Conservation (phyloP, 2,113 vertebrate genomes). For the Empidonax traillii region DNA sequence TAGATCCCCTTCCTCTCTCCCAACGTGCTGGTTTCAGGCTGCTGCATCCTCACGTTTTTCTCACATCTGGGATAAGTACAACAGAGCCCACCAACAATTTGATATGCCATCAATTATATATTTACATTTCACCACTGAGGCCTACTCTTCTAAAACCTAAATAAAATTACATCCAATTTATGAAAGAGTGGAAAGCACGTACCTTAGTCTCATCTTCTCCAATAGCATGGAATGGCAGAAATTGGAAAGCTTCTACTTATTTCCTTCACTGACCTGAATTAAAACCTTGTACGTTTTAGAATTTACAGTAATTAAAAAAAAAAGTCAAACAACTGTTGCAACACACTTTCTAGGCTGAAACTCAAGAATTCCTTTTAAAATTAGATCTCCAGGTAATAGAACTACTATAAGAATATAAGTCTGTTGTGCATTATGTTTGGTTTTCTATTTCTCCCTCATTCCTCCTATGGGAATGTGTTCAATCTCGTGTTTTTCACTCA, state of each 20-base stretch:
- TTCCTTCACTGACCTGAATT: neutral
- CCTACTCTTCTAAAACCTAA: neutral
- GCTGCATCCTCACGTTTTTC: neutral
- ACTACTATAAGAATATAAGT: neutral
- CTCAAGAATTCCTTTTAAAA: neutral
- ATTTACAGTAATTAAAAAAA: neutral
- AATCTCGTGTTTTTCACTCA: neutral
- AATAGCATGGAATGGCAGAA: neutral
- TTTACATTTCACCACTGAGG: neutral
- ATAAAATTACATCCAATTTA: neutral
- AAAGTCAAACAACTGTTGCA: neutral
- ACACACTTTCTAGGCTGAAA: neutral
- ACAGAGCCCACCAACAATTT: neutral
- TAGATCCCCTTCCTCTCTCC: neutral
- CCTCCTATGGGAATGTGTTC: neutral
- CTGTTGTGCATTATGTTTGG: neutral
- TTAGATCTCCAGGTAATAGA: neutral
- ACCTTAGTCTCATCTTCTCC: neutral
- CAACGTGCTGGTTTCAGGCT: neutral
- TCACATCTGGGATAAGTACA: neutral
- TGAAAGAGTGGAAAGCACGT: neutral
- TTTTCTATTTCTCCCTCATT: neutral
- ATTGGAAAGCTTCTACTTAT: neutral
- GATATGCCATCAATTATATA: neutral
- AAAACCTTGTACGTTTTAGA: neutral